Evolutionary conservation across 2,888 invertebrate genomes (phyloP).

Genomic region (Trachelus stipa): DNA sequence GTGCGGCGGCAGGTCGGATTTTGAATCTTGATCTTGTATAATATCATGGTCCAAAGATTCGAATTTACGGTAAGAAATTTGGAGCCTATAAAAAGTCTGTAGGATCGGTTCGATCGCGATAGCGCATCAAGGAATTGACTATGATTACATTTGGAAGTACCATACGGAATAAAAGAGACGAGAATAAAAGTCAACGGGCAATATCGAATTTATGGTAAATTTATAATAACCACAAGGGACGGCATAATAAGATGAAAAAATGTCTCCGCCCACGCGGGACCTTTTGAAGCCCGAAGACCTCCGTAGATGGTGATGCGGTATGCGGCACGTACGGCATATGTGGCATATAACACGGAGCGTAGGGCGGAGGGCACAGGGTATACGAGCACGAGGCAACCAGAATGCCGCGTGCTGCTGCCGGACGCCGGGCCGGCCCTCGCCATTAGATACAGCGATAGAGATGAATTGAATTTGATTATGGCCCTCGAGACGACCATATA

Average conservation of each 20-base stretch:
- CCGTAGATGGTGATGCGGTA: slow-evolving; percentile 12
- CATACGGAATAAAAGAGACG: background rate
- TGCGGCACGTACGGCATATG: too few relatives aligned
- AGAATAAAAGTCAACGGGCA: slow-evolving; percentile 26
- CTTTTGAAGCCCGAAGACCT: slow-evolving; percentile 8
- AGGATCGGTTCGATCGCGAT: too few relatives aligned
- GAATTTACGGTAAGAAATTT: too few relatives aligned
- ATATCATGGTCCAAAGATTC: too few relatives aligned
- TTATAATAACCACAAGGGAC: slow-evolving; percentile 45
- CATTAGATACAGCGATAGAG: slow-evolving; percentile 48
- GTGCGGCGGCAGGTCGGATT: too few relatives aligned
- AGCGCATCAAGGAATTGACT: background rate
- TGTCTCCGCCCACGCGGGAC: slow-evolving; percentile 34
- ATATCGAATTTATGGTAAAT: slow-evolving; percentile 53
- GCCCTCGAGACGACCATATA: slow-evolving; percentile 40
- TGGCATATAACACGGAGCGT: background rate
- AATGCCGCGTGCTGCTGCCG: background rate
- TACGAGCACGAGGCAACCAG: too few relatives aligned
- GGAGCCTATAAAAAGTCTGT: too few relatives aligned
- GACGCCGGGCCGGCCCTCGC: slow-evolving; percentile 19
- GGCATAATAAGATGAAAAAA: slow-evolving; percentile 37
- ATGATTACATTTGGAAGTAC: background rate
- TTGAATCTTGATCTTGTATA: too few relatives aligned
- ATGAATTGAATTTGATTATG: slow-evolving; percentile 54
- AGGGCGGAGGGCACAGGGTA: background rate